A percentile compares a stretch with the other conserved stretches of the same genome.
Conservation (phyloP, 2,888 invertebrate genomes). For the Trypoxylon attenuatum region DNA sequence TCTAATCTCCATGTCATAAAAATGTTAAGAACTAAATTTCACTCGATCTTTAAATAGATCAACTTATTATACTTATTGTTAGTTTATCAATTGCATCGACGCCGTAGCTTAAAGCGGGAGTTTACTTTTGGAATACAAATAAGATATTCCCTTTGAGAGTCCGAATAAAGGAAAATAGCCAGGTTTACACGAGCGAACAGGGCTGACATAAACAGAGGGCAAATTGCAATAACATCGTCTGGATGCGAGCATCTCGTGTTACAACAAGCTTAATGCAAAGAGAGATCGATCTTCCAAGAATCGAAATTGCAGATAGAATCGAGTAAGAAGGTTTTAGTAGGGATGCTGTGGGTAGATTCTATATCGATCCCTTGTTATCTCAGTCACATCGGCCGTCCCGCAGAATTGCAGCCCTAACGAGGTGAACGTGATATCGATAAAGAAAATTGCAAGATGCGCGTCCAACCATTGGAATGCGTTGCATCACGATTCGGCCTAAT, state of each 20-base stretch:
- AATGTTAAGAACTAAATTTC: too few species aligned
- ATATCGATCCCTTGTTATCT: background rate
- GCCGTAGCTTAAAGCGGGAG: too few species aligned
- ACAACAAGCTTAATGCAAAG: background rate
- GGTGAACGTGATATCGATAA: conserved; percentile 42
- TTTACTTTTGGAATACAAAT: background rate
- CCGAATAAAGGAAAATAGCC: too few species aligned
- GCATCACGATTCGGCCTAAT: conserved; percentile 4
- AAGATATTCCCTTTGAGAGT: background rate
- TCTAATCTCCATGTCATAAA: too few species aligned
- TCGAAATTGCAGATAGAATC: conserved; percentile 19
- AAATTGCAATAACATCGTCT: background rate
- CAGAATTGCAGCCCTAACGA: conserved; percentile 40
- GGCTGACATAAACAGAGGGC: background rate
- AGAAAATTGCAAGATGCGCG: conserved; percentile 5
- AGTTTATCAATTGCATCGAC: too few species aligned
- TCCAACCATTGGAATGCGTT: conserved; percentile 11
- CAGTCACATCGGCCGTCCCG: conserved; percentile 18
- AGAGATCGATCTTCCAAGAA: conserved; percentile 21
- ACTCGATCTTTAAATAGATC: too few species aligned
- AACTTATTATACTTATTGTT: too few species aligned
- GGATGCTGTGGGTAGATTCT: background rate
- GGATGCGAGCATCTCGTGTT: background rate
- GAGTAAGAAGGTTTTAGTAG: conserved; percentile 7
- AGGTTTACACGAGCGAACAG: too few species aligned